phyloP scores from a whole-genome alignment of 2,113 vertebrate species.

The Aptenodytes forsteri region DNA sequence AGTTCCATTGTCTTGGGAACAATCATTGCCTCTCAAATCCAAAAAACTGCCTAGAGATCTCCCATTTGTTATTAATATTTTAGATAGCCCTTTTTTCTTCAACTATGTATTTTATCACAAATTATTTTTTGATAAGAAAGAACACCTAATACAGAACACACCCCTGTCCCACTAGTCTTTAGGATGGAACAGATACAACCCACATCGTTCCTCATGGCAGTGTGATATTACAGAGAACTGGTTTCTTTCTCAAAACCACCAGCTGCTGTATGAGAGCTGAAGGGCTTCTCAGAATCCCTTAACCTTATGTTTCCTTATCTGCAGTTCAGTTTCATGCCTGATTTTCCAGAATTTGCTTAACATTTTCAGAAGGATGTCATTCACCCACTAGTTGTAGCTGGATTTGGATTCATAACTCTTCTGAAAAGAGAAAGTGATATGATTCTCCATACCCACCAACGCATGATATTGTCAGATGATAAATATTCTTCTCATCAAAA shows the following conservation, averaged over 20 bases:
- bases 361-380: constrained; percentile 60
- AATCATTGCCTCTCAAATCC: background rate
- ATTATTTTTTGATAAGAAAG: background rate
- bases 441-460: constrained; percentile 2
- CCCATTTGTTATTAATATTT: background rate
- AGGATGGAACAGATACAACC: background rate
- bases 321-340: constrained; percentile 38
- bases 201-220: background rate
- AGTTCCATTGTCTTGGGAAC: background rate
- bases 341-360: constrained; percentile 48
- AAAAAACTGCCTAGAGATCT: background rate
- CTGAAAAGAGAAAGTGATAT: background rate
- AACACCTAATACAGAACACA: background rate
- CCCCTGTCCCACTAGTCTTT: background rate
- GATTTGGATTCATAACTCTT: constrained; percentile 30
- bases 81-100: background rate
- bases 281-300: constrained; percentile 41
- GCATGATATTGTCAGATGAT: constrained; percentile 34
- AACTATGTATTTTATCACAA: background rate
- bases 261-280: constrained; percentile 30
- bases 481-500: constrained; percentile 43
- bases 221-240: background rate
- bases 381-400: constrained; percentile 37
- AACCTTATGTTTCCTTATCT: constrained; percentile 40
- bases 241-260: constrained; percentile 13